These are phyloP conservation scores for Rhizoglyphus robini DNA, from an alignment of 1,140 invertebrate genomes.

Conservation along the genomic window DNA sequence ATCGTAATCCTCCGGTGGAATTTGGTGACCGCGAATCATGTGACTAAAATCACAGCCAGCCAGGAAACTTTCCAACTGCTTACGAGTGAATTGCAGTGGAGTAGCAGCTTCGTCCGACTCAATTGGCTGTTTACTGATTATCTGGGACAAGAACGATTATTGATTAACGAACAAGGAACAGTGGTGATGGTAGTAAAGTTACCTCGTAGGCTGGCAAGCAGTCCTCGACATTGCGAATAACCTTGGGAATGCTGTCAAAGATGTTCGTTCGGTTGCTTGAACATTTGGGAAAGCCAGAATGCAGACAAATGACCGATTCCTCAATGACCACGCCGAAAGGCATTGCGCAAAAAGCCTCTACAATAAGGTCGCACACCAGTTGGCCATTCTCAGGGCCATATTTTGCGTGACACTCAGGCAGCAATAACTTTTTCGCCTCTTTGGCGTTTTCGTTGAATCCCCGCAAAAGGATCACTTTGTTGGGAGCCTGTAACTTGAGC, in stretches of 20 bases:
- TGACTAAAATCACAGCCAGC: conserved; percentile 47
- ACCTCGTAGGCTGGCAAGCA: conserved; percentile 55
- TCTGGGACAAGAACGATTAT: conserved; percentile 46
- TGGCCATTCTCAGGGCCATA: conserved; percentile 1
- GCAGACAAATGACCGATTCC: background rate
- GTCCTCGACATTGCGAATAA: conserved; percentile 45
- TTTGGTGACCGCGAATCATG: conserved; percentile 55
- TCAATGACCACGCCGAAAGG: background rate
- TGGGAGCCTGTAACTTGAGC: background rate
- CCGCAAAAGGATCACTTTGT: too few relatives aligned
- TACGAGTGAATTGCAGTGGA: conserved; percentile 50
- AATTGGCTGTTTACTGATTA: background rate
- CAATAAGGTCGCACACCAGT: background rate
- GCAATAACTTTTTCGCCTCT: background rate
- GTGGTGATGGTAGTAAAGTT: conserved; percentile 66
- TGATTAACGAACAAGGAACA: conserved; percentile 20
- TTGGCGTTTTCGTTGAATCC: too few relatives aligned
- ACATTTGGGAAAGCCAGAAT: conserved; percentile 34
- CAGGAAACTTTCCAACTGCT: conserved; percentile 49
- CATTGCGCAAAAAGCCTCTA: background rate
- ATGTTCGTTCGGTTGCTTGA: conserved; percentile 37
- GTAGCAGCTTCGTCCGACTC: conserved; percentile 42
- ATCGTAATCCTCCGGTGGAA: conserved; percentile 33
- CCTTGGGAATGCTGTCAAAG: conserved; percentile 45
- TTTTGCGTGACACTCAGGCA: background rate